Evolutionary conservation across 2,113 vertebrate species (phyloP), one percentile per base, ranked within the genome.

Genomic region (Ariopsis seemanni): DNA sequence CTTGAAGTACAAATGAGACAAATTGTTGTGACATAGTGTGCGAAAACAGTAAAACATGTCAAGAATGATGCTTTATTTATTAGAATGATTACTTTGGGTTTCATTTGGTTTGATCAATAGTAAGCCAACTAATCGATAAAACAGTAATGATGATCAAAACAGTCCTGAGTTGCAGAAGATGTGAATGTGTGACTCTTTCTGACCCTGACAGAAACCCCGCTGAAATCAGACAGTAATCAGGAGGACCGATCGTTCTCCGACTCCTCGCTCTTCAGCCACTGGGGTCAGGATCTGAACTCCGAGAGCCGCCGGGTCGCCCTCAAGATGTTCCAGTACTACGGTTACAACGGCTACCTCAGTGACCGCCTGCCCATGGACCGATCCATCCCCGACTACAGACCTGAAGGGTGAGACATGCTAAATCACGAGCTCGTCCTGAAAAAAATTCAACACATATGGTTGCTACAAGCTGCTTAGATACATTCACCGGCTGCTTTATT

Each of bases 331-430:
- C 98, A 99, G 94, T 99, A 99, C 92, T 99, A 99, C 0, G 98
- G 98, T 89, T 99, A 99, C 94, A 99, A 99, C 0, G 96, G 97
- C 87, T 99, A 99, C 95, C 97, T 99, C 95, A 99, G 98, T 10
- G 98, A 99, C 90, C 97, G 97, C 60, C 94, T 99, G 87, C 95
- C 98, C 0, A 94, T 99, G 58, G 96, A 98, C 93, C 93, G 98
- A 87, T 85, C 96, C 14, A 95, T 99, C 86, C 96, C 98, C 0
- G 98, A 99, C 94, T 96, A 99, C 69, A 95, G 98, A 90, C 98
- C 98, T 67, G 95, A 95, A 17, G 98, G 97, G 98, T 99, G 94
- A 96, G 92, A 89, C 25, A 27, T 14, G 42, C 48, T 77, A 5
- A 72, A 67, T 42, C 18, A 69, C 27, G 0, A 42, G 30, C 69